Base-by-base conservation (phyloP, 2,113 vertebrate species). In the Callithrix jacchus region DNA sequence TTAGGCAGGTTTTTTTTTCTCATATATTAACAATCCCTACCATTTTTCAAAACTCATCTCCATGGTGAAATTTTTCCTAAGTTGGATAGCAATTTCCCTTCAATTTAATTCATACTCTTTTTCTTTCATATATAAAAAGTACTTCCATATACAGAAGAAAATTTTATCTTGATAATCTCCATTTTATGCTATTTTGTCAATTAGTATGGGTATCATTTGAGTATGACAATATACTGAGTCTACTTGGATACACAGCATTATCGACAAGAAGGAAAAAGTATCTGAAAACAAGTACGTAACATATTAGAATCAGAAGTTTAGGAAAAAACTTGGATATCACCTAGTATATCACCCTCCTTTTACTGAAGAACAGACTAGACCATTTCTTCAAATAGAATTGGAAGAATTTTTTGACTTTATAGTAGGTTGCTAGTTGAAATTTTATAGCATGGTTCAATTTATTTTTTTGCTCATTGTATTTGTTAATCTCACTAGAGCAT, bases 391-490 rank as follows among this genome's bases (percentile, higher is more conserved):
- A 37, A 87, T 8, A 87, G 58, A 89, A 71, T 76, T 95, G 25
- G 54, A 94, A 40, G 61, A 73, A 86, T 92, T 89, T 96, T 93
- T 8, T 77, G 27, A 93, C 68, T 86, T 81, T 12, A 61, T 45
- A 92, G 54, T 87, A 89, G 68, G 21, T 93, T 94, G 10, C 23
- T 84, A 56, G 76, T 64, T 76, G 64, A 94, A 47, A 73, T 94
- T 96, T 94, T 77, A 74, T 70, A 96, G 16, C 18, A 35, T 90
- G 45, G 21, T 79, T 77, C 16, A 86, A 2, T 94, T 76, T 90
- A 70, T 94, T 90, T 89, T 92, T 58, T 94, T 83, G 47, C 88
- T 96, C 71, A 73, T n/a, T 12, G 52, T 90, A 87, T 86, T 91
- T 86, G 30, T 83, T 84, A n/a, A 17, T 96, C 9, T 95, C 1